Evolutionary conservation across 1,140 invertebrate species (phyloP), one percentile per base, ranked within the genome.

Genomic region (Neodiprion lecontei): DNA sequence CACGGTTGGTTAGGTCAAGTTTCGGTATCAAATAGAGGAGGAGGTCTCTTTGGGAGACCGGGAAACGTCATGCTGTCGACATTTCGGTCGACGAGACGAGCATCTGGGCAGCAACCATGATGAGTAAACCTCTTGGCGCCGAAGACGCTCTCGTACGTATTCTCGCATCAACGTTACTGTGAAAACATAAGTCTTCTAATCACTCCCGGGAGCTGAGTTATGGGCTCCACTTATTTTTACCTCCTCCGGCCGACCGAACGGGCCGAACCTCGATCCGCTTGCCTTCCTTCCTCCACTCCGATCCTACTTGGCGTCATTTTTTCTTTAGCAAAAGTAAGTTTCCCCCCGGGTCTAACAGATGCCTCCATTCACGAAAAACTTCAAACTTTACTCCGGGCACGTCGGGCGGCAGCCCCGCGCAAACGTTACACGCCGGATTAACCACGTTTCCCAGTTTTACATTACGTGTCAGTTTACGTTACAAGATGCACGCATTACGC

Each of bases 201-300:
- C 53, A 61, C 53, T 61, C 53, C 53, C n/a, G 53, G n/a, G 53
- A 17, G 53, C 53, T 61, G 53, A 61, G 53, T 61, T 61, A 61
- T 61, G 53, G 28, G 53, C n/a, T 61, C 53, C n/a, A 61, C 53
- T 61, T 61, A 61, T 61, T 61, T 61, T 61, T 61, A 61, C 53
- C 53, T 61, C n/a, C 53, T 61, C 11, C 2, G 28, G 28, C 5
- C 28, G 28, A 40, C 28, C 28, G 28, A 40, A 40, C 5, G 2
- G 28, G 5, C 28, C 28, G 28, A 40, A 40, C 28, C 28, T 40
- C 28, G 28, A 40, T 40, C 28, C 28, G 28, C 28, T 40, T 40
- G 28, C 28, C 28, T 40, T 40, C 28, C 28, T 40, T 40, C 28
- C 28, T 5, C 28, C 28, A 4, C 28, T 5, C 28, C 5, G 28